A percentile compares a stretch with the other conserved stretches of the same genome.
phyloP scores from a whole-genome alignment of 2,888 invertebrate genomes.

The Carabus problematicus region DNA sequence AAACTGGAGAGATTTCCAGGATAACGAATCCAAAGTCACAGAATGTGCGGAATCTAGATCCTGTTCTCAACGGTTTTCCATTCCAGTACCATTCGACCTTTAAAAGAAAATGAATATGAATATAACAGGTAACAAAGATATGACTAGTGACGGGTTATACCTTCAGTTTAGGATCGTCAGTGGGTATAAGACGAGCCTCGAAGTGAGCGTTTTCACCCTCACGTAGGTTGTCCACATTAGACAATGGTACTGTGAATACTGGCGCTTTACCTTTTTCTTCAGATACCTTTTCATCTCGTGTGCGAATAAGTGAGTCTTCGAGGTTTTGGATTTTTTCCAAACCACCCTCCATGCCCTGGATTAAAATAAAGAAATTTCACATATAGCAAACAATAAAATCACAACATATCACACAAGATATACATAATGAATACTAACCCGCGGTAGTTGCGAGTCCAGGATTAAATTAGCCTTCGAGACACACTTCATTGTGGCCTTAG shows the following conservation, averaged over 20 bases:
- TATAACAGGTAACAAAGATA: background rate
- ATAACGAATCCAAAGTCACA: constrained; percentile 98
- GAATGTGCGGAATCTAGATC: constrained; percentile 94
- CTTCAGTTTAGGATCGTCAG: constrained; percentile 88
- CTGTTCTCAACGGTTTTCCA: constrained; percentile 85
- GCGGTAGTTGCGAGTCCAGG: constrained; percentile 90
- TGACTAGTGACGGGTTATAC: constrained; percentile 54
- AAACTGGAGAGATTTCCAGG: constrained; percentile 95
- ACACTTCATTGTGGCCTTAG: constrained; percentile 85
- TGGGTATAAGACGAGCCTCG: constrained; percentile 87
- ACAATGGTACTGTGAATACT: constrained; percentile 86
- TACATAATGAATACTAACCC: constrained; percentile 63
- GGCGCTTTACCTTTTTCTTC: constrained; percentile 87
- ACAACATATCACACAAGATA: constrained; percentile 4
- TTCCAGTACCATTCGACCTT: constrained; percentile 95
- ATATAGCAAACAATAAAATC: constrained; percentile 14
- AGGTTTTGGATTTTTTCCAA: constrained; percentile 91
- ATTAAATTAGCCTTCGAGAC: constrained; percentile 88
- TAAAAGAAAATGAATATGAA: constrained; percentile 43
- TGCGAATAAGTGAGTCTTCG: constrained; percentile 86
- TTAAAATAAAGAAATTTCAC: constrained; percentile 38
- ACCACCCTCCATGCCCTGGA: constrained; percentile 91
- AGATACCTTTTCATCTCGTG: constrained; percentile 73
- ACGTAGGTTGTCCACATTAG: constrained; percentile 84
- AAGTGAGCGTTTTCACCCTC: constrained; percentile 94